Evolutionary conservation across 2,797 vertebrate genomes (phyloP).

Genomic region (Decapterus maruadsi): DNA sequence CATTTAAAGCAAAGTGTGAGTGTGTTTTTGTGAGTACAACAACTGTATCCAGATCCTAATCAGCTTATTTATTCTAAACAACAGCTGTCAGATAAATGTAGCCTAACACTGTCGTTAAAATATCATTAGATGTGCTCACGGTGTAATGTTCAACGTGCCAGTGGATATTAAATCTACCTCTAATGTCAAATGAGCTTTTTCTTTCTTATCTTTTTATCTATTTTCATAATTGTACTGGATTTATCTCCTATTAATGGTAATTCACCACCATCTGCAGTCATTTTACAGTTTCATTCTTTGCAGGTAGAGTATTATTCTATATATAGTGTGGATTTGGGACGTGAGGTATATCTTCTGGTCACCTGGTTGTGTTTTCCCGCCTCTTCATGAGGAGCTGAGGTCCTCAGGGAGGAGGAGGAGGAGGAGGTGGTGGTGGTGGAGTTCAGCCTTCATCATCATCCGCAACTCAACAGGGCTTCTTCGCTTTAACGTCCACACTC

Average conservation of each 20-base stretch:
- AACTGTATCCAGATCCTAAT: neutral
- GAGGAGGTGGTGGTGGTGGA: neutral
- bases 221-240: no score
- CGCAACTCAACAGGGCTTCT: conserved; percentile 10
- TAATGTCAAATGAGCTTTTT: neutral
- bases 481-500: neutral
- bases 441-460: neutral
- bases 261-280: neutral
- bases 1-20: no score
- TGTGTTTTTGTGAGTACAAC: no score
- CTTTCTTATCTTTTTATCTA: no score
- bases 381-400: neutral
- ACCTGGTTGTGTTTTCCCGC: conserved; percentile 4
- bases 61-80: neutral
- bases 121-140: neutral
- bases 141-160: neutral
- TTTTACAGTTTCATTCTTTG: neutral
- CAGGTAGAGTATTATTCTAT: neutral
- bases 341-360: conserved; percentile 8
- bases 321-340: conserved; percentile 37
- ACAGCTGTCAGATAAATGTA: no score
- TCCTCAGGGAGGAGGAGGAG: conserved; percentile 16
- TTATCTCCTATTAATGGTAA: neutral
- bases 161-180: neutral
- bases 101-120: no score